Conservation (phyloP, 2,113 vertebrate genomes). For the Tetrao urogallus region DNA sequence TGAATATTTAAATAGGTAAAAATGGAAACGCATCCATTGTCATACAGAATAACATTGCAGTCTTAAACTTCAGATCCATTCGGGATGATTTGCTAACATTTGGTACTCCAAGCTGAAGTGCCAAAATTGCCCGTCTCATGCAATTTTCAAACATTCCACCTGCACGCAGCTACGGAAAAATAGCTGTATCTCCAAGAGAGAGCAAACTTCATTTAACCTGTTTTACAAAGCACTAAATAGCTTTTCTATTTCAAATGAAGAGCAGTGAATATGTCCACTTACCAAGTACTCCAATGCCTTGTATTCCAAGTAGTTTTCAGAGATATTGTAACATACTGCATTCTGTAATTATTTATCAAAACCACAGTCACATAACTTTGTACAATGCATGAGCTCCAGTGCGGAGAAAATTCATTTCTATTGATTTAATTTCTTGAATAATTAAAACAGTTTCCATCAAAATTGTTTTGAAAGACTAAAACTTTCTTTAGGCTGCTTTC, state of each 20-base stretch:
- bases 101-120: constrained; percentile 76
- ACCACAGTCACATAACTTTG: not conserved
- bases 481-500: not conserved
- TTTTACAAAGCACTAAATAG: constrained; percentile 79
- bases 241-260: constrained; percentile 68
- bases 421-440: not conserved
- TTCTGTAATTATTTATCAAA: constrained; percentile 26
- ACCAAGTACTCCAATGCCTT: constrained; percentile 43
- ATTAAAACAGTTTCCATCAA: not conserved
- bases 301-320: constrained; percentile 29
- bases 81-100: constrained; percentile 80
- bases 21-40: constrained; percentile 70
- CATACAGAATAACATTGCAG: constrained; percentile 72
- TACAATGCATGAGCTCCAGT: not conserved
- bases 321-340: not conserved
- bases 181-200: constrained; percentile 63
- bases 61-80: constrained; percentile 76
- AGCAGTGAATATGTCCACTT: constrained; percentile 30
- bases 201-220: constrained; percentile 76
- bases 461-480: constrained; percentile 6
- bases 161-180: constrained; percentile 66
- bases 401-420: not conserved
- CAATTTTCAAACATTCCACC: constrained; percentile 81
- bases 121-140: constrained; percentile 76
- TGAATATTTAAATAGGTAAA: constrained; percentile 79